Conservation (phyloP, 2,113 vertebrate genomes). For the Glaucidium brasilianum region DNA sequence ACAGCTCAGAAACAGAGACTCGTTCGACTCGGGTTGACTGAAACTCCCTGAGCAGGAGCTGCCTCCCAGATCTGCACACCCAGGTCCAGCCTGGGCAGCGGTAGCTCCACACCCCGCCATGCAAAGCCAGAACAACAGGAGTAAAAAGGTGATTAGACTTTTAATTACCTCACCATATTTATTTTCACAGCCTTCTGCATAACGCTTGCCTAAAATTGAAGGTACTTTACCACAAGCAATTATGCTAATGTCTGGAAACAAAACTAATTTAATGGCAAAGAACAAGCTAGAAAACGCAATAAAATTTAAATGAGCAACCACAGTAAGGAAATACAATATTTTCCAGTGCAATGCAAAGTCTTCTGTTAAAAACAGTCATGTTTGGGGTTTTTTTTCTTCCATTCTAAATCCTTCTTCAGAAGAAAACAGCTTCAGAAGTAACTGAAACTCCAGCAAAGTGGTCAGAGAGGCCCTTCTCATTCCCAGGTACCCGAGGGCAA, state of each 20-base stretch:
- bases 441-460: background rate
- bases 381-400: background rate
- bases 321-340: background rate
- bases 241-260: conserved; percentile 49
- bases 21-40: accelerated
- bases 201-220: background rate
- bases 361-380: background rate
- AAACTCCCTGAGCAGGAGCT: background rate
- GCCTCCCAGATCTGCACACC: background rate
- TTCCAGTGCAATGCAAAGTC: background rate
- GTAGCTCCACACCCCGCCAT: accelerated
- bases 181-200: background rate
- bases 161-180: background rate
- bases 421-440: background rate
- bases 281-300: conserved; percentile 22
- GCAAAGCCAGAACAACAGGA: background rate
- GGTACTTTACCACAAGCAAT: conserved; percentile 40
- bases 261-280: conserved; percentile 25
- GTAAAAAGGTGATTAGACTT: background rate
- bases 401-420: background rate
- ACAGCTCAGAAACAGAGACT: background rate
- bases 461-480: background rate
- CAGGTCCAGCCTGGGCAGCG: background rate
- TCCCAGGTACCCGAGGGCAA: background rate
- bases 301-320: conserved; percentile 15